These are phyloP conservation scores for Tragelaphus oryx DNA, from an alignment of 2,797 vertebrate genomes.

Conservation along the genomic window DNA sequence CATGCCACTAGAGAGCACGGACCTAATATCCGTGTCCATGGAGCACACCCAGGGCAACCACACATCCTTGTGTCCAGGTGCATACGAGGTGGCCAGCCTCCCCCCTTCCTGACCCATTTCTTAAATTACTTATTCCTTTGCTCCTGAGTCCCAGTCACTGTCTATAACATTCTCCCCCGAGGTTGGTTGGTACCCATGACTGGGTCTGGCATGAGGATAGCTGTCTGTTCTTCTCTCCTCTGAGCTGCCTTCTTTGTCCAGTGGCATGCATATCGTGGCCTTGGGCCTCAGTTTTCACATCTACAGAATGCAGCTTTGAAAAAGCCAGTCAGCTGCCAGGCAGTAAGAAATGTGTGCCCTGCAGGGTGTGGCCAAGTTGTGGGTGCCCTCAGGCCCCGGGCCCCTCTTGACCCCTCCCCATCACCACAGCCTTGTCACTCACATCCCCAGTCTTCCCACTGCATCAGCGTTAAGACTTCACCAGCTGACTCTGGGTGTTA, in stretches of 20 bases:
- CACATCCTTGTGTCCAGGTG: background rate
- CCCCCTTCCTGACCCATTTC: background rate
- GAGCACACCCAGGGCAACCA: too few relatives aligned
- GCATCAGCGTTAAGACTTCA: background rate
- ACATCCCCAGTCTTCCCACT: background rate
- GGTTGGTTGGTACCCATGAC: background rate
- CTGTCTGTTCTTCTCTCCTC: background rate
- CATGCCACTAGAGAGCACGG: too few relatives aligned
- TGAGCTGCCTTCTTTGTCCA: background rate
- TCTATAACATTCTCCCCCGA: background rate
- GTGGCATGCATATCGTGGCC: fast-evolving
- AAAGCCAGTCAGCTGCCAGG: background rate
- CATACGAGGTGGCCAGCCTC: background rate
- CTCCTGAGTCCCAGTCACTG: background rate
- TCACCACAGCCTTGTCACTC: background rate
- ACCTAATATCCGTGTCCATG: background rate
- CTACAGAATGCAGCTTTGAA: background rate
- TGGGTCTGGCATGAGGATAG: background rate
- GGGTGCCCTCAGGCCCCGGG: background rate
- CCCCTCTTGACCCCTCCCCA: background rate
- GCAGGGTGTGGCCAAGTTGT: background rate
- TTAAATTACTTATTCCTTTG: background rate
- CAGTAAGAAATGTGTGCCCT: background rate
- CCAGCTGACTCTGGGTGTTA: background rate
- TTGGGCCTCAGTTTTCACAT: background rate